phyloP scores from a whole-genome alignment of 1,140 invertebrate species.

The Stegodyphus dumicola region DNA sequence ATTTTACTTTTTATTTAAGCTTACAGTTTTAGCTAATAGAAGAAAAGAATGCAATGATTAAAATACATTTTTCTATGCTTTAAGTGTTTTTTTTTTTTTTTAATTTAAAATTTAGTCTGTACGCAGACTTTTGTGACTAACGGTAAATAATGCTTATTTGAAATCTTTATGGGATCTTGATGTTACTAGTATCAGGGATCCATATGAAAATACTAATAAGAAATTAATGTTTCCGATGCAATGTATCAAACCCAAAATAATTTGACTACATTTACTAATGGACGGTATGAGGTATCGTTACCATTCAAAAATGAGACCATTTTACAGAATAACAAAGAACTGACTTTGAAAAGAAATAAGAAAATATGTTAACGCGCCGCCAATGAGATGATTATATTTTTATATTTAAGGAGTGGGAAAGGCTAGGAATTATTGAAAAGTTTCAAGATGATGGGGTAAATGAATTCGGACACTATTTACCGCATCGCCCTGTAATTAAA shows the following conservation, averaged over 20 bases:
- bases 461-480: constrained; percentile 57
- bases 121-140: too few species aligned
- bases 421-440: constrained; percentile 46
- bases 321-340: background rate
- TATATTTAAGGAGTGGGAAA: constrained; percentile 10
- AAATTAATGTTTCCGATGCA: too few species aligned
- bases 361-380: background rate
- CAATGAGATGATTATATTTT: background rate
- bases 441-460: background rate
- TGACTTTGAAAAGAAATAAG: constrained; percentile 3
- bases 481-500: constrained; percentile 63
- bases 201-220: background rate
- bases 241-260: too few species aligned
- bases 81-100: too few species aligned
- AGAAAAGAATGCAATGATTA: too few species aligned
- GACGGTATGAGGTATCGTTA: too few species aligned
- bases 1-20: too few species aligned
- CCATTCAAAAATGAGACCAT: background rate
- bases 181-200: background rate
- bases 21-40: too few species aligned
- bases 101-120: too few species aligned
- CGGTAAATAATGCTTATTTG: too few species aligned
- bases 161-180: constrained; percentile 16
- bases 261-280: too few species aligned
- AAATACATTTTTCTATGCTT: too few species aligned